These are phyloP conservation scores for Eretmocerus hayati DNA, from an alignment of 2,888 invertebrate genomes.

Conservation along the genomic window DNA sequence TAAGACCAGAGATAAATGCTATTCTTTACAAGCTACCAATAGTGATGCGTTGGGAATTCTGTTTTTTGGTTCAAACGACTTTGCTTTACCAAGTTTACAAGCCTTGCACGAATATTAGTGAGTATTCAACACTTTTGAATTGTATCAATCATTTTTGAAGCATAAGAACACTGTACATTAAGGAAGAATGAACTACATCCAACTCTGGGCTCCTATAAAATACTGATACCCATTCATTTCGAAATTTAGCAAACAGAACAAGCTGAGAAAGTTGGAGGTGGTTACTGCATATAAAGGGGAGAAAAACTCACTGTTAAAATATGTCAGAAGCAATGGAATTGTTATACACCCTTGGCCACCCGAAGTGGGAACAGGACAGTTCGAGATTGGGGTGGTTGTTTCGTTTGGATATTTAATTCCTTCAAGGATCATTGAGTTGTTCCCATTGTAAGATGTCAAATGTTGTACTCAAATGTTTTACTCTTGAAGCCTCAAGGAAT, in stretches of 20 bases:
- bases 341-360: slow-evolving; percentile 62
- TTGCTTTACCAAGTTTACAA: slow-evolving; percentile 69
- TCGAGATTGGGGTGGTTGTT: slow-evolving; percentile 82
- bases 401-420: slow-evolving; percentile 93
- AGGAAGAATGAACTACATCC: background rate
- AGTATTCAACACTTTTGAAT: slow-evolving; percentile 30
- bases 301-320: slow-evolving; percentile 60
- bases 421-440: slow-evolving; percentile 62
- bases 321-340: slow-evolving; percentile 58
- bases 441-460: slow-evolving; percentile 66
- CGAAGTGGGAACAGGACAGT: slow-evolving; percentile 48
- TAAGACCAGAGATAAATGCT: slow-evolving; percentile 2
- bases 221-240: background rate
- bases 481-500: too few species aligned
- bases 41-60: slow-evolving; percentile 50
- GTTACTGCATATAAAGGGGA: slow-evolving; percentile 62
- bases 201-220: too few species aligned
- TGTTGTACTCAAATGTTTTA: too few species aligned
- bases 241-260: slow-evolving; percentile 50
- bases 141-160: too few species aligned
- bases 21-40: background rate
- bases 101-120: slow-evolving; percentile 63
- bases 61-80: slow-evolving; percentile 82
- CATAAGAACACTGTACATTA: too few species aligned
- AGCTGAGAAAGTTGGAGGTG: slow-evolving; percentile 55